phyloP scores from a whole-genome alignment of 2,797 vertebrate species.

The Trachurus trachurus region DNA sequence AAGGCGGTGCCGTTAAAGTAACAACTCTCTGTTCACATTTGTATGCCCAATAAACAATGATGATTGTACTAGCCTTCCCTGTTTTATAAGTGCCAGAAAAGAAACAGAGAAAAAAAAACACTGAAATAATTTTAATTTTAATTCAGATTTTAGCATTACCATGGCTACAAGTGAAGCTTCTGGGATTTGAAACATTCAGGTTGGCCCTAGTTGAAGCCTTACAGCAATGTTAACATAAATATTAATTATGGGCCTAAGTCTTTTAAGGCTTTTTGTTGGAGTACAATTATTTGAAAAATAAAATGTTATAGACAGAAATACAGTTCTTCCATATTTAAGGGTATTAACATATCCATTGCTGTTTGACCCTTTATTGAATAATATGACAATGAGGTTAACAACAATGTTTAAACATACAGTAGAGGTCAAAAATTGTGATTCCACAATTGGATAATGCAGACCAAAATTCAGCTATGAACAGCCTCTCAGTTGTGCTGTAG shows the following conservation, averaged over 20 bases:
- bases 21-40: slow-evolving; percentile 8
- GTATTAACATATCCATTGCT: background rate
- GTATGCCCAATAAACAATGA: background rate
- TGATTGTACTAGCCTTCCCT: background rate
- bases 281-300: background rate
- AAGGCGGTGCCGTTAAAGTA: background rate
- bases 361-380: background rate
- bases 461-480: background rate
- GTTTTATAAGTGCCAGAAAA: background rate
- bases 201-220: slow-evolving; percentile 6
- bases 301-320: background rate
- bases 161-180: slow-evolving; percentile 5
- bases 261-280: background rate
- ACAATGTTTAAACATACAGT: background rate
- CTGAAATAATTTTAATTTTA: background rate
- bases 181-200: slow-evolving; percentile 27
- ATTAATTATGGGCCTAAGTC: background rate
- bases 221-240: slow-evolving; percentile 11
- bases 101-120: background rate
- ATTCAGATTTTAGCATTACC: slow-evolving; percentile 2
- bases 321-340: background rate
- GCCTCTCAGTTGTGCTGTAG: background rate
- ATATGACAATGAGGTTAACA: background rate
- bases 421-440: background rate
- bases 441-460: background rate